Evolutionary conservation across 2,888 invertebrate species (phyloP).

Genomic region (Nysson spinosus): DNA sequence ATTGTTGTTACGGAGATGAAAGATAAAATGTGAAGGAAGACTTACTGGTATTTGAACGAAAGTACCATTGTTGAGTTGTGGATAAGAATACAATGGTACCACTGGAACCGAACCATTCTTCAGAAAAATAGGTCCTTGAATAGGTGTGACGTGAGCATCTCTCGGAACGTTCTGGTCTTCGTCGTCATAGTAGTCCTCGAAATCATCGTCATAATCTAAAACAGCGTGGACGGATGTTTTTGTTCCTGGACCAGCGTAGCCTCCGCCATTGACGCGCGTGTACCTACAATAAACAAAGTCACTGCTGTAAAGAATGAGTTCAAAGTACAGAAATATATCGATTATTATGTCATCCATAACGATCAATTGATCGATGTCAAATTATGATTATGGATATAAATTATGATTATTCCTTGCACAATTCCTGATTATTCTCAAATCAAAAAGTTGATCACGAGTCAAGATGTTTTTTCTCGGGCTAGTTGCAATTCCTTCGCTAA

Average conservation of each 20-base stretch:
- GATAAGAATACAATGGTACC: constrained; percentile 91
- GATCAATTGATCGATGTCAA: no score
- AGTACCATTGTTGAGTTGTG: constrained; percentile 90
- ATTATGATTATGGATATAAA: no score
- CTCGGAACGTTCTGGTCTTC: constrained; percentile 70
- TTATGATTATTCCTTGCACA: no score
- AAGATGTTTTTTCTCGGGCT: no score
- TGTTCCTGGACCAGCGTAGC: constrained; percentile 66
- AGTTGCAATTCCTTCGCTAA: no score
- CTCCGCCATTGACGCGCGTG: constrained; percentile 72
- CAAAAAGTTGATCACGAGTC: no score
- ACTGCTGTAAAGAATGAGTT: neutral
- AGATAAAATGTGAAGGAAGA: constrained; percentile 54
- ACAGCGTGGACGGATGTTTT: constrained; percentile 86
- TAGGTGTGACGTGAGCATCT: constrained; percentile 86
- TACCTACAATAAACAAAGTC: constrained; percentile 58
- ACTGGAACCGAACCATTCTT: constrained; percentile 92
- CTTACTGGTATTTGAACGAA: constrained; percentile 95
- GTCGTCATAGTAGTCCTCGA: constrained; percentile 82
- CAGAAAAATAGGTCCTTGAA: constrained; percentile 91
- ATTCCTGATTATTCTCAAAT: no score
- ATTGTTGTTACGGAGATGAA: neutral
- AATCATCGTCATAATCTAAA: constrained; percentile 83
- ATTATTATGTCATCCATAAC: no score
- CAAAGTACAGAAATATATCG: neutral